phyloP scores from a whole-genome alignment of 2,888 invertebrate species.

The Leptinotarsa peninsularis region DNA sequence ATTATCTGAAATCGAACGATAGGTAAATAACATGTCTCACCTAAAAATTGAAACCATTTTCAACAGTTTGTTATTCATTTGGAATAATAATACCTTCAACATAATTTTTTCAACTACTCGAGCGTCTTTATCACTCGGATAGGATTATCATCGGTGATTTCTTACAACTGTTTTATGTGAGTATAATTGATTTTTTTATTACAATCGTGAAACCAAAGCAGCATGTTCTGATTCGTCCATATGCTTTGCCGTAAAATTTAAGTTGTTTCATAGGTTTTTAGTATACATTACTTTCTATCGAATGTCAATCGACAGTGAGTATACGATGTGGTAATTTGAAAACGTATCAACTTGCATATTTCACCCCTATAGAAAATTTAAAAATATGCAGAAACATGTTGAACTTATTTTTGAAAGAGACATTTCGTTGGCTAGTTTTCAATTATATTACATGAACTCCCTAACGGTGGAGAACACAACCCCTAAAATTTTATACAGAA shows the following conservation, averaged over 20 bases:
- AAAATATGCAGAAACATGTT: too few relatives aligned
- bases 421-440: too few relatives aligned
- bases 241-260: neutral
- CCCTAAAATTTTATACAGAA: too few relatives aligned
- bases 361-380: too few relatives aligned
- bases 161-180: neutral
- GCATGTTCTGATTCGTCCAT: neutral
- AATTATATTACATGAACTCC: too few relatives aligned
- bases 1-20: constrained; percentile 3
- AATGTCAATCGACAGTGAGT: too few relatives aligned
- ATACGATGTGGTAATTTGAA: too few relatives aligned
- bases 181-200: neutral
- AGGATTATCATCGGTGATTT: neutral
- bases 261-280: too few relatives aligned
- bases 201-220: neutral
- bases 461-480: too few relatives aligned
- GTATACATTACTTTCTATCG: too few relatives aligned
- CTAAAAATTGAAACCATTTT: neutral
- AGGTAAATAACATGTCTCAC: constrained; percentile 13
- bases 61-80: neutral
- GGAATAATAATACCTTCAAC: neutral
- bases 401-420: too few relatives aligned
- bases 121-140: neutral
- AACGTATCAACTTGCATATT: too few relatives aligned
- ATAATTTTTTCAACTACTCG: neutral